phyloP scores from a whole-genome alignment of 2,888 invertebrate species.

The Rhyacophila evoluta region DNA sequence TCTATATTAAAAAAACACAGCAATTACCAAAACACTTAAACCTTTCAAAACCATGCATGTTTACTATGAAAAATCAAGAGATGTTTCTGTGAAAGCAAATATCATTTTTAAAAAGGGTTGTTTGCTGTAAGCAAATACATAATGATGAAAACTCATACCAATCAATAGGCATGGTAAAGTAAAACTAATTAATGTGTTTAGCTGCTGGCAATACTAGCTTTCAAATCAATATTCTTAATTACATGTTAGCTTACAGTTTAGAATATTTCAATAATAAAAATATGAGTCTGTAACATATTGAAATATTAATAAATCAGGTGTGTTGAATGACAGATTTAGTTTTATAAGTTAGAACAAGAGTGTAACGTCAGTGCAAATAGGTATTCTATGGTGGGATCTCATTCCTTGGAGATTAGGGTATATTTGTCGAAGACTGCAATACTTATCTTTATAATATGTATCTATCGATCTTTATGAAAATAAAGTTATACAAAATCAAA shows the following conservation, averaged over 20 bases:
- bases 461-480: too few relatives aligned
- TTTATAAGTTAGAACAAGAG: not conserved
- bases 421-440: too few relatives aligned
- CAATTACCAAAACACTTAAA: not conserved
- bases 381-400: not conserved
- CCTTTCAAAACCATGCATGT: not conserved
- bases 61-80: not conserved
- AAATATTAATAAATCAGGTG: too few relatives aligned
- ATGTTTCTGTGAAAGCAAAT: not conserved
- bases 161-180: not conserved
- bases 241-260: too few relatives aligned
- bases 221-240: too few relatives aligned
- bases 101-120: not conserved
- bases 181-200: not conserved
- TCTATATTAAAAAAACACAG: not conserved
- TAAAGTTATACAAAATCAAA: too few relatives aligned
- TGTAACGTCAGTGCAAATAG: not conserved
- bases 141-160: not conserved
- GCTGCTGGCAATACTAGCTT: not conserved
- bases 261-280: too few relatives aligned
- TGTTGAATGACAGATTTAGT: too few relatives aligned
- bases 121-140: not conserved
- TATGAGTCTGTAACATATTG: too few relatives aligned
- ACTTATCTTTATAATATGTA: too few relatives aligned
- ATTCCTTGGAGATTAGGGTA: not conserved